Base-by-base conservation (phyloP, 2,888 invertebrate genomes). In the Clivina fossor region DNA sequence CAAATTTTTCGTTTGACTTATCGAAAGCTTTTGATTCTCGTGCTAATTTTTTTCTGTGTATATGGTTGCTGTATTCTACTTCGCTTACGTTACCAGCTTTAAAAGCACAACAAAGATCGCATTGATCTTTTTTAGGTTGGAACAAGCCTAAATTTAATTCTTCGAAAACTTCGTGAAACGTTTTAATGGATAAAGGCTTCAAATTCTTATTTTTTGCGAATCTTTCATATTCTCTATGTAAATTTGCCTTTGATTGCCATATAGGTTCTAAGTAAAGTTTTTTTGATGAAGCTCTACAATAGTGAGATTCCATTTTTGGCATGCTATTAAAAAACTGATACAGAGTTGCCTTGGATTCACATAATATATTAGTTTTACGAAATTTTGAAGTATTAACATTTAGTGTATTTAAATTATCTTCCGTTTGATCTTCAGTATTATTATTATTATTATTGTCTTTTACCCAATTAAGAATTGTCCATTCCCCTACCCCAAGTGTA, bases 271-370 rank as follows among this genome's bases (percentile, higher is more conserved):
- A 58, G 47, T 63, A 64, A 20, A 61, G 40, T 58, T 64, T 63
- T 9, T 48, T 44, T 16, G 60, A 53, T 32, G 55, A 44, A 38
- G 51, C 43, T 46, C 64, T 50, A 55, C 64, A 64, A 51, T 64
- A 64, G 44, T 64, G 63, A 4, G 62, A 63, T 35, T 59, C 58
- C 58, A 64, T 49, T 58, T 64, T 64, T 22, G 62, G 62, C 47
- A 63, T 38, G 32, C 35, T n/a, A n/a, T n/a, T n/a, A n/a, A n/a
- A n/a, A n/a, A n/a, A n/a, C n/a, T n/a, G n/a, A n/a, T n/a, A n/a
- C n/a, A n/a, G n/a, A n/a, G n/a, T n/a, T n/a, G n/a, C n/a, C n/a
- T n/a, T n/a, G n/a, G n/a, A n/a, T n/a, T n/a, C n/a, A n/a, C n/a
- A n/a, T n/a, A n/a, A n/a, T n/a, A n/a, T n/a, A n/a, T n/a, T n/a